These are phyloP conservation scores for Melanotaenia pygmaea DNA, from an alignment of 2,797 vertebrate species.

Conservation along the genomic window DNA sequence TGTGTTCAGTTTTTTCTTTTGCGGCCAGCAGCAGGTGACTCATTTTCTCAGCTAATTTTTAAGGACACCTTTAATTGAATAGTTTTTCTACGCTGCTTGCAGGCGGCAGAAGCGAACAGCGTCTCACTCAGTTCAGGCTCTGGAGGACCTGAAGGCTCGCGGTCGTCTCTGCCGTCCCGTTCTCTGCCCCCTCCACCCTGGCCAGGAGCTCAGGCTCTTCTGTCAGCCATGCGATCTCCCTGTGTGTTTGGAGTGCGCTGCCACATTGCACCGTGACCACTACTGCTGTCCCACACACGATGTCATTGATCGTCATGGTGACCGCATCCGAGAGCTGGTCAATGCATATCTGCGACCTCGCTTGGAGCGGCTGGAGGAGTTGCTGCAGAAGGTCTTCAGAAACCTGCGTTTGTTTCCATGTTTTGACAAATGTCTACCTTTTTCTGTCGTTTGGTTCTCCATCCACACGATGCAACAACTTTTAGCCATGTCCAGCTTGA, in stretches of 20 bases:
- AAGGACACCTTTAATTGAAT: background rate
- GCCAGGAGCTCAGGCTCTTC: slow-evolving; percentile 90
- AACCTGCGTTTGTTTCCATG: background rate
- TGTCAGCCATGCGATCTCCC: slow-evolving; percentile 89
- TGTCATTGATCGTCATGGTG: slow-evolving; percentile 83
- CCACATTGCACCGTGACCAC: slow-evolving; percentile 87
- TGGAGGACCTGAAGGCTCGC: slow-evolving; percentile 82
- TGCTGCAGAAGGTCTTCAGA: slow-evolving; percentile 68
- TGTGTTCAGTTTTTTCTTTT: too few species aligned
- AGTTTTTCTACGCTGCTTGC: background rate
- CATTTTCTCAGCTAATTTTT: background rate
- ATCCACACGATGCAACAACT: background rate
- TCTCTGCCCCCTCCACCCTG: slow-evolving; percentile 85
- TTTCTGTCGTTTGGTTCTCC: background rate
- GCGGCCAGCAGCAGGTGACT: too few species aligned
- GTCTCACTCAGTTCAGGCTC: slow-evolving; percentile 80
- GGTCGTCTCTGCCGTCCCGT: slow-evolving; percentile 81
- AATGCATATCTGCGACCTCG: slow-evolving; percentile 78
- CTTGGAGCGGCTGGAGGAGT: slow-evolving; percentile 79
- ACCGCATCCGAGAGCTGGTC: slow-evolving; percentile 85
- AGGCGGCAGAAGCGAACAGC: slow-evolving; percentile 92
- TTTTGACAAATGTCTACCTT: background rate
- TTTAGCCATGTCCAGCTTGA: background rate
- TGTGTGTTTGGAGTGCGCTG: slow-evolving; percentile 87
- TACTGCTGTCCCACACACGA: slow-evolving; percentile 76